These are phyloP conservation scores for Lucinisca nassula DNA, from an alignment of 2,888 invertebrate species.

Conservation along the genomic window DNA sequence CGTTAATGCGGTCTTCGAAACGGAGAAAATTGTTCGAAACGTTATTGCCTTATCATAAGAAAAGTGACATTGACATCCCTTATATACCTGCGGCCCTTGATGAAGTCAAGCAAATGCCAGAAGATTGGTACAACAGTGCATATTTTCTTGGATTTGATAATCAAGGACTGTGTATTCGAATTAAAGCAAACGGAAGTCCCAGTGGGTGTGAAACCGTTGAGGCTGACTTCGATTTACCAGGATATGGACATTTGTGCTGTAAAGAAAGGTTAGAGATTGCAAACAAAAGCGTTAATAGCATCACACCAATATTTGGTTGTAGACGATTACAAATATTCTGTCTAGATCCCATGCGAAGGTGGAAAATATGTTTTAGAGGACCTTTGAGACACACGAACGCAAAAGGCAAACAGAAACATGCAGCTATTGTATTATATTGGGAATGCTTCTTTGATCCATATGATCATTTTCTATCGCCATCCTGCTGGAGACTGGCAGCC, in stretches of 20 bases:
- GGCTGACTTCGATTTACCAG: background rate
- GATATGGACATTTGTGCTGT: background rate
- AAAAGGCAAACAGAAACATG: background rate
- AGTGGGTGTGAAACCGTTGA: background rate
- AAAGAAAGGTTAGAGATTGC: background rate
- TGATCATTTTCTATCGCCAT: background rate
- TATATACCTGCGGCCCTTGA: background rate
- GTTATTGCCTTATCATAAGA: background rate
- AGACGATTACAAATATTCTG: background rate
- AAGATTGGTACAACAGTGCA: background rate
- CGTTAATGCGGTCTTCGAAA: background rate
- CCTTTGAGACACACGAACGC: background rate
- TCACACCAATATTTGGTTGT: too few relatives aligned
- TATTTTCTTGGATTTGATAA: background rate
- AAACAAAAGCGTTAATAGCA: too few relatives aligned
- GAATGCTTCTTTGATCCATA: conserved; percentile 3
- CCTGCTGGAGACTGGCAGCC: background rate
- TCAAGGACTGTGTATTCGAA: background rate
- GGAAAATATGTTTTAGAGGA: background rate
- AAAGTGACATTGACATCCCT: background rate
- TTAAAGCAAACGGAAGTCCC: background rate
- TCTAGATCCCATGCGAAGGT: background rate
- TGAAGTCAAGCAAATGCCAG: background rate
- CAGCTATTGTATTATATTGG: background rate
- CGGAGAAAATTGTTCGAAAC: background rate